Percentiles rank a stretch among this genome's conserved stretches.
Evolutionary conservation across 92 coral and sea anemone species (phyloP).

Genomic region (Paragorgia papillata): DNA sequence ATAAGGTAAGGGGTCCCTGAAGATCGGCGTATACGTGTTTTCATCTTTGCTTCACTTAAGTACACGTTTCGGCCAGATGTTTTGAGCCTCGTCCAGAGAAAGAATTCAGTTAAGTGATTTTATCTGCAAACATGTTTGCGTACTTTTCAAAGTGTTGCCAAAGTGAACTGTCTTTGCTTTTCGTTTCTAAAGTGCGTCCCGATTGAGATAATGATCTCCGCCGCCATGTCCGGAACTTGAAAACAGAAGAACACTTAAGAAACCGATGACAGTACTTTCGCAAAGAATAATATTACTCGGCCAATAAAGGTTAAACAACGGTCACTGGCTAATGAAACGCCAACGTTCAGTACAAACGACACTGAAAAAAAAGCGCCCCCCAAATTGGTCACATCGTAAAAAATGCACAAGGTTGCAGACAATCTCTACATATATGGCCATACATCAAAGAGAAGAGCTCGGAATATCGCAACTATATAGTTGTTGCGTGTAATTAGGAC

Average conservation of each 20-base stretch:
- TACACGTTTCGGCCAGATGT: neutral
- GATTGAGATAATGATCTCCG: slow-evolving; percentile 33
- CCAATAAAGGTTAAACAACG: neutral
- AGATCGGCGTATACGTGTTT: too few relatives aligned
- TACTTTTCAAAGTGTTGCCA: neutral
- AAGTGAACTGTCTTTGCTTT: neutral
- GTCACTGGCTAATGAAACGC: neutral
- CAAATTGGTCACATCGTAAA: neutral
- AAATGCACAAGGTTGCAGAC: too few relatives aligned
- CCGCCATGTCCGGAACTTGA: neutral
- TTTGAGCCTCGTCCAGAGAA: neutral
- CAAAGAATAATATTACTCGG: slow-evolving; percentile 5
- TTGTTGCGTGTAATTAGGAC: too few relatives aligned
- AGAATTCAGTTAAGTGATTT: neutral
- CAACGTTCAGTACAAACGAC: neutral
- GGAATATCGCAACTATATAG: too few relatives aligned
- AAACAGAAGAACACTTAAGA: slow-evolving; percentile 21
- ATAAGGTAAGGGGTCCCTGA: too few relatives aligned
- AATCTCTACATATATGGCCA: too few relatives aligned
- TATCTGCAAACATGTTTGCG: neutral
- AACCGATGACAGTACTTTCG: slow-evolving; percentile 19
- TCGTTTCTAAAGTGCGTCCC: neutral
- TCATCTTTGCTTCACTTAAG: too few relatives aligned
- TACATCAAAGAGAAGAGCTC: too few relatives aligned
- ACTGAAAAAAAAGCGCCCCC: neutral